phyloP scores from a whole-genome alignment of 2,888 invertebrate genomes.

The Electrophaes corylata region DNA sequence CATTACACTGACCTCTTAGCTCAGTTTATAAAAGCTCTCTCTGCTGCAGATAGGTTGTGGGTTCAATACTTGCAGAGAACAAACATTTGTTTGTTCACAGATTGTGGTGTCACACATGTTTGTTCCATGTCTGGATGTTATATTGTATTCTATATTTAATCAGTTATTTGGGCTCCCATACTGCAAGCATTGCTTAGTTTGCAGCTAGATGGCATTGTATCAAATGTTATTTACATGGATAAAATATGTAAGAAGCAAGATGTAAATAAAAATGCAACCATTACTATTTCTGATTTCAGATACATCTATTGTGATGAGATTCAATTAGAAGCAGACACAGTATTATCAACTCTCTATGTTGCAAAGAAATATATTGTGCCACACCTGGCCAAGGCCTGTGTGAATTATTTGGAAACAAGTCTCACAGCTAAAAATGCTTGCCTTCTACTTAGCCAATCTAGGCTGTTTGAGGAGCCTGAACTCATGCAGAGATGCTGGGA shows the following conservation, averaged over 20 bases:
- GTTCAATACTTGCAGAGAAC: too few species aligned
- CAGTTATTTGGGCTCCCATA: too few species aligned
- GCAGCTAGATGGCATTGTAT: too few species aligned
- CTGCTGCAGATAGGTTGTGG: too few species aligned
- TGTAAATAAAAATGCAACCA: background rate
- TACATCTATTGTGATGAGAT: slow-evolving; percentile 99
- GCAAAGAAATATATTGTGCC: slow-evolving; percentile 99
- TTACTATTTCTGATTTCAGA: slow-evolving; percentile 79
- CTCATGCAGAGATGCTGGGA: slow-evolving; percentile 98
- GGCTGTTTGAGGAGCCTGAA: slow-evolving; percentile 98
- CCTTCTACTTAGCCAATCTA: slow-evolving; percentile 96
- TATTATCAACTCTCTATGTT: slow-evolving; percentile 96
- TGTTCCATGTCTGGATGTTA: too few species aligned
- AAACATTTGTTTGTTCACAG: background rate
- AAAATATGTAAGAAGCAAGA: background rate
- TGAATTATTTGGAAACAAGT: slow-evolving; percentile 97
- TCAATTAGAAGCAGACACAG: slow-evolving; percentile 96
- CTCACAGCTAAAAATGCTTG: slow-evolving; percentile 98
- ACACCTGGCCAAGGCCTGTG: slow-evolving; percentile 96
- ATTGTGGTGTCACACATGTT: too few species aligned
- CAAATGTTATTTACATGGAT: too few species aligned
- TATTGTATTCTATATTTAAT: too few species aligned
- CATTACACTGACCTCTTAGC: too few species aligned
- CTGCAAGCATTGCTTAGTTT: too few species aligned
- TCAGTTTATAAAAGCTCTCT: too few species aligned